Evolutionary conservation across 2,113 vertebrate genomes (phyloP).

Genomic region (Callaeas wilsoni): DNA sequence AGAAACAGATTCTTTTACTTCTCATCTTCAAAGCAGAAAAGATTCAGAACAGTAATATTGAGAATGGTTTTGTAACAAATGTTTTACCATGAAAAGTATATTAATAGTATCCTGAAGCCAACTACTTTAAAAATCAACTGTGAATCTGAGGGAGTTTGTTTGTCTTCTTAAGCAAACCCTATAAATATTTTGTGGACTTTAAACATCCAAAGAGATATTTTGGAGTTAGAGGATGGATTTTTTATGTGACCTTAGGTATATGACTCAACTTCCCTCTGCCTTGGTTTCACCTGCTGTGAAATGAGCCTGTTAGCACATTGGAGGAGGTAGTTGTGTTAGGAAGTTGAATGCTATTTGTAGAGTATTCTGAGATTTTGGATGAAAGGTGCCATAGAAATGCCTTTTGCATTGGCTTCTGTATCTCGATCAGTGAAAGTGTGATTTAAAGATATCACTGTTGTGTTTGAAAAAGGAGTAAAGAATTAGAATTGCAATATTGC

Average conservation of each 20-base stretch:
- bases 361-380: neutral
- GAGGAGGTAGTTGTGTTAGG: neutral
- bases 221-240: neutral
- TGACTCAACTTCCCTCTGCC: neutral
- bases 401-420: neutral
- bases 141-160: neutral
- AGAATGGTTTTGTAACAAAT: neutral
- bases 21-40: neutral
- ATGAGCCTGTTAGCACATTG: neutral
- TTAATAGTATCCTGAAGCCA: neutral
- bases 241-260: neutral
- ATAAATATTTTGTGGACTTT: neutral
- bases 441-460: neutral
- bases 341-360: neutral
- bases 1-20: neutral
- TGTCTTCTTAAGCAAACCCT: neutral
- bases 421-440: neutral
- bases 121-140: neutral
- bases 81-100: neutral
- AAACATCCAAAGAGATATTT: neutral
- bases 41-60: neutral
- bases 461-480: neutral
- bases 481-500: neutral
- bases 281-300: neutral
- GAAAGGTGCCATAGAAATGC: neutral